These are phyloP conservation scores for Poliocrania exsul DNA, from an alignment of 2,797 vertebrate genomes.

Conservation along the genomic window DNA sequence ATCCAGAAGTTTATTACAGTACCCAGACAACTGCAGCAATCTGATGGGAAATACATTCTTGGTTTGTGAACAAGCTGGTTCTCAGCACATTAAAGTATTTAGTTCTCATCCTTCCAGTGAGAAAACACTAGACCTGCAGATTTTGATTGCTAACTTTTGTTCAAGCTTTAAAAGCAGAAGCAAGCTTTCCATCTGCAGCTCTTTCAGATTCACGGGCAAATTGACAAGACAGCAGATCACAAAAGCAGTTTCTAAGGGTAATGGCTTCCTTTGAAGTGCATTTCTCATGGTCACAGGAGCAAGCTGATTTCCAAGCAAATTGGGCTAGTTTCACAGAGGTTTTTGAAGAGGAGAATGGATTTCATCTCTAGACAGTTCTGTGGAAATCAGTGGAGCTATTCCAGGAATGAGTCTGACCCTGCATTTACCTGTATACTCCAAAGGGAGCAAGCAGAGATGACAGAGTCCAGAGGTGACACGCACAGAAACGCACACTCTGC, in stretches of 20 bases:
- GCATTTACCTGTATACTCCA: neutral
- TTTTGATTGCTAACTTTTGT: slow-evolving; percentile 4
- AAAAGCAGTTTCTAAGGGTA: slow-evolving; percentile 31
- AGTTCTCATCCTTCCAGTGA: neutral
- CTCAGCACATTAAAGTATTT: neutral
- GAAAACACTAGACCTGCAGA: neutral
- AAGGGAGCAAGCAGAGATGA: neutral
- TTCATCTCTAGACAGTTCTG: neutral
- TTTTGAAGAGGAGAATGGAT: slow-evolving; percentile 28
- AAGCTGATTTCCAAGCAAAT: slow-evolving; percentile 40
- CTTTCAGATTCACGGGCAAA: slow-evolving; percentile 23
- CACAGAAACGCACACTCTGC: neutral
- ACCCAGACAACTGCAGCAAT: neutral
- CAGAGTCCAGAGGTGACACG: neutral
- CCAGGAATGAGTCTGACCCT: neutral
- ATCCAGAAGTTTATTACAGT: neutral
- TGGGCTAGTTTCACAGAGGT: neutral
- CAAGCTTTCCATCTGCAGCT: neutral
- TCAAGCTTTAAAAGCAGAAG: neutral
- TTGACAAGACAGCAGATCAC: slow-evolving; percentile 40
- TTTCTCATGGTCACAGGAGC: slow-evolving; percentile 33
- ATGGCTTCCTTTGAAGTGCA: slow-evolving; percentile 21
- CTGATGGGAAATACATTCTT: neutral
- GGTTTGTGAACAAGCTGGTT: neutral
- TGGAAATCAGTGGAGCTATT: slow-evolving; percentile 21